A percentile compares a stretch with the other conserved stretches of the same genome.
Conservation (phyloP, 2,888 invertebrate species). For the Arge pagana region DNA sequence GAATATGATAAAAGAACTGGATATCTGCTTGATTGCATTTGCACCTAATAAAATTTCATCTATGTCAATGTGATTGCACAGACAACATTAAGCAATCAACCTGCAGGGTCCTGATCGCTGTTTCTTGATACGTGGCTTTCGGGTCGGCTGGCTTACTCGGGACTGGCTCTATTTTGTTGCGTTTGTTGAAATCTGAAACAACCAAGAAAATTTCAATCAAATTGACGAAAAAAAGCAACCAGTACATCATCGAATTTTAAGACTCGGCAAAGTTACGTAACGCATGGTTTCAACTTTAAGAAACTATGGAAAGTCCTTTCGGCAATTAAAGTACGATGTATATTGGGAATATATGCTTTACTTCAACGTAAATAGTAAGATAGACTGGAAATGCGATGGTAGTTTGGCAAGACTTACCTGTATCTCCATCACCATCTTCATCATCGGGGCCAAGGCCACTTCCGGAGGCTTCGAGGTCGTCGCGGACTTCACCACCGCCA, state of each 20-base stretch:
- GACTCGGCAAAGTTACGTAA: too few species aligned
- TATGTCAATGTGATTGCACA: too few species aligned
- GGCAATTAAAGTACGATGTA: constrained; percentile 22
- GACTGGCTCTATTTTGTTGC: constrained; percentile 49
- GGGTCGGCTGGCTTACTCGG: constrained; percentile 49
- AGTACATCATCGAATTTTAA: too few species aligned
- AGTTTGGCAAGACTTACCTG: constrained; percentile 41
- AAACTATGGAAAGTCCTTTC: constrained; percentile 2
- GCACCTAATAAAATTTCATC: too few species aligned
- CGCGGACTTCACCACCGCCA: constrained; percentile 70
- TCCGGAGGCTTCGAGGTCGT: constrained; percentile 82
- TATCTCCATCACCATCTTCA: constrained; percentile 66
- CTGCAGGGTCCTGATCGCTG: constrained; percentile 44
- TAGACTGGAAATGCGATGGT: too few species aligned
- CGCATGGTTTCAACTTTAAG: too few species aligned
- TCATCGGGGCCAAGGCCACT: constrained; percentile 86
- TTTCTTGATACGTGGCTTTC: constrained; percentile 46
- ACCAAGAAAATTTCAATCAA: too few species aligned
- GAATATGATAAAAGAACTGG: too few species aligned
- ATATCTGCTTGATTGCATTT: too few species aligned
- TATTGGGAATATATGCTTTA: too few species aligned
- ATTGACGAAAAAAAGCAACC: too few species aligned
- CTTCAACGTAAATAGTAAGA: too few species aligned
- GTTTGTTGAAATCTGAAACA: constrained; percentile 27
- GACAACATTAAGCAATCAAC: constrained; percentile 36